A percentile compares a stretch with the other conserved stretches of the same genome.
These are phyloP conservation scores for Erebia palarica DNA, from an alignment of 2,888 invertebrate genomes.

Conservation along the genomic window DNA sequence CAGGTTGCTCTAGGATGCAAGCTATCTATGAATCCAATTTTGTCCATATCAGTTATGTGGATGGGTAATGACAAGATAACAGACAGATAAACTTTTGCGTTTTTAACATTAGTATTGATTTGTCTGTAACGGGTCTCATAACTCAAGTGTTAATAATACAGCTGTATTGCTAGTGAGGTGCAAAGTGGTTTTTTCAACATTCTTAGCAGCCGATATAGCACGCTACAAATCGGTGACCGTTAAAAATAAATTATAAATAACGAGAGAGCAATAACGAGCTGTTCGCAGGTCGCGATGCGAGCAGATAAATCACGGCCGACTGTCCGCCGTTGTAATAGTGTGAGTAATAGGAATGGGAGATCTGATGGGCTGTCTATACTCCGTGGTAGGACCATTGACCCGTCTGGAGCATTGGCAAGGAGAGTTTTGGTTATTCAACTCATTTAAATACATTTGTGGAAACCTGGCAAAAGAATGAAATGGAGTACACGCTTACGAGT, in stretches of 20 bases:
- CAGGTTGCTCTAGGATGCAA: no score
- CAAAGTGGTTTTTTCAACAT: slow-evolving; percentile 22
- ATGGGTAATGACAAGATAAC: no score
- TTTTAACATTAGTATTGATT: neutral
- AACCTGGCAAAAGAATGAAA: no score
- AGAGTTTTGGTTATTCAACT: neutral
- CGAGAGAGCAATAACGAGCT: slow-evolving; percentile 78
- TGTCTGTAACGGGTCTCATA: neutral
- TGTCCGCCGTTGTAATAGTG: slow-evolving; percentile 58
- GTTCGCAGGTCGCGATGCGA: slow-evolving; percentile 79
- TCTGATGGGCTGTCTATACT: slow-evolving; percentile 59
- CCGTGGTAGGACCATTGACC: slow-evolving; percentile 19
- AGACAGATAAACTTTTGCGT: no score
- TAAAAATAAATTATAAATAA: slow-evolving; percentile 83
- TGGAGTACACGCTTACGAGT: no score
- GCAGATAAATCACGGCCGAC: slow-evolving; percentile 75
- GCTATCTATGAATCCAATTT: no score
- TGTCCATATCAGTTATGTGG: no score
- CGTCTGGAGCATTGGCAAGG: neutral
- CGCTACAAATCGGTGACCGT: slow-evolving; percentile 76
- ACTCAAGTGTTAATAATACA: neutral
- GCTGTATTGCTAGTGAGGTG: neutral
- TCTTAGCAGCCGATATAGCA: slow-evolving; percentile 42
- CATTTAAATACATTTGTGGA: neutral
- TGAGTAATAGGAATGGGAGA: slow-evolving; percentile 70